Evolutionary conservation across 2,888 invertebrate species (phyloP).

Genomic region (Acanthosepion esculentum): DNA sequence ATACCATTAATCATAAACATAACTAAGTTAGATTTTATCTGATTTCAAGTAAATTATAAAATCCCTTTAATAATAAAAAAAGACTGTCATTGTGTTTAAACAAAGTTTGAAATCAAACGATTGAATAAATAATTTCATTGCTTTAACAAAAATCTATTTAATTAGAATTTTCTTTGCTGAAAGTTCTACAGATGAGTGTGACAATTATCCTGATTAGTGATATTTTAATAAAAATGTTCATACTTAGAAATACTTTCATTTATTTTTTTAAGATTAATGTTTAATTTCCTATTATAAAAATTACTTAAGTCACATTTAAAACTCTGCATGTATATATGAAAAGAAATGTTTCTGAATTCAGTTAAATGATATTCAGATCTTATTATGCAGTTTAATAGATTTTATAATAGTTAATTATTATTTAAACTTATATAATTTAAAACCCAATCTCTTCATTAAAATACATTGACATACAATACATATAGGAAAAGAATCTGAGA

Average conservation of each 20-base stretch:
- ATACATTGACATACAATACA: too few species aligned
- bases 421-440: neutral
- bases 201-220: neutral
- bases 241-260: neutral
- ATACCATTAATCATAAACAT: neutral
- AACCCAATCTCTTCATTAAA: neutral
- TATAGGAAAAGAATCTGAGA: too few species aligned
- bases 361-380: neutral
- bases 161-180: neutral
- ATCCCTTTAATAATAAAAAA: too few species aligned
- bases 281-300: neutral
- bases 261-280: neutral
- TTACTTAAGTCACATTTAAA: too few species aligned
- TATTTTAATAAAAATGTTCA: neutral
- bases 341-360: neutral
- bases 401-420: neutral
- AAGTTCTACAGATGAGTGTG: neutral
- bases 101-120: neutral
- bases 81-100: neutral
- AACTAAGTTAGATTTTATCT: too few species aligned
- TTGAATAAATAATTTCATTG: neutral
- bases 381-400: neutral
- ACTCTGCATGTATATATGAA: neutral
- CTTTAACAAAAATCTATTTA: neutral
- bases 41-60: too few species aligned